phyloP scores from a whole-genome alignment of 2,888 invertebrate genomes.

The Netelia fuscicornis region DNA sequence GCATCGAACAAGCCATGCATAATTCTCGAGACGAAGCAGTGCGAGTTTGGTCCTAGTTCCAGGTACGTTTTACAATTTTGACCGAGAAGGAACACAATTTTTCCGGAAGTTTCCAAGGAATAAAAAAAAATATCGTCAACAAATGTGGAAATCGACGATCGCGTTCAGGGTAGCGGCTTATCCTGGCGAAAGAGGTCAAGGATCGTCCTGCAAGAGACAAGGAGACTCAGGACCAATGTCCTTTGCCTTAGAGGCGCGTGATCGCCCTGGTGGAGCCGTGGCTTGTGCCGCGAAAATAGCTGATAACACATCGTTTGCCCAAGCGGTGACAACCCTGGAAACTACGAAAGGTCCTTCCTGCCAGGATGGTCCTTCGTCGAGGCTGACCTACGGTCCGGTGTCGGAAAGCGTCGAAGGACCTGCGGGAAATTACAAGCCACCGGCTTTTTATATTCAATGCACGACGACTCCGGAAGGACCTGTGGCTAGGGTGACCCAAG shows the following conservation, averaged over 20 bases:
- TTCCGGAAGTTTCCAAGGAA: background rate
- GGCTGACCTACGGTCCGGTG: slow-evolving; percentile 57
- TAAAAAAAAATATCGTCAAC: background rate
- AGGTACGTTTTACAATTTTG: slow-evolving; percentile 65
- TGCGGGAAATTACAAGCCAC: slow-evolving; percentile 32
- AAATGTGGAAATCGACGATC: background rate
- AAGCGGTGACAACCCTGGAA: slow-evolving; percentile 52
- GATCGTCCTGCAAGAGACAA: slow-evolving; percentile 7
- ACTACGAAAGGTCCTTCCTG: slow-evolving; percentile 35
- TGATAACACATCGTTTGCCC: slow-evolving; percentile 6
- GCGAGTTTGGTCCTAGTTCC: slow-evolving; percentile 69
- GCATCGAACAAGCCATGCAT: slow-evolving; percentile 63
- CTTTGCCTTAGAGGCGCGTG: slow-evolving; percentile 67
- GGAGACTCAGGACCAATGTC: slow-evolving; percentile 30
- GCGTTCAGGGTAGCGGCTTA: slow-evolving; percentile 62
- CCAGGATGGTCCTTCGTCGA: slow-evolving; percentile 57
- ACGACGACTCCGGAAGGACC: slow-evolving; percentile 55
- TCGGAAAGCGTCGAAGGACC: slow-evolving; percentile 24
- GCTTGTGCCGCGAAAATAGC: slow-evolving; percentile 57
- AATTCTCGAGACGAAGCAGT: slow-evolving; percentile 67
- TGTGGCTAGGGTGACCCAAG: slow-evolving; percentile 63
- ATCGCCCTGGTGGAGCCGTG: slow-evolving; percentile 57
- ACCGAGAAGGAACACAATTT: background rate
- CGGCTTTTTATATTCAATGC: slow-evolving; percentile 69
- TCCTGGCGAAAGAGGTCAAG: slow-evolving; percentile 28